A percentile compares a stretch with the other conserved stretches of the same genome.
Evolutionary conservation across 2,113 vertebrate species (phyloP).

Genomic region (Jacana jacana): DNA sequence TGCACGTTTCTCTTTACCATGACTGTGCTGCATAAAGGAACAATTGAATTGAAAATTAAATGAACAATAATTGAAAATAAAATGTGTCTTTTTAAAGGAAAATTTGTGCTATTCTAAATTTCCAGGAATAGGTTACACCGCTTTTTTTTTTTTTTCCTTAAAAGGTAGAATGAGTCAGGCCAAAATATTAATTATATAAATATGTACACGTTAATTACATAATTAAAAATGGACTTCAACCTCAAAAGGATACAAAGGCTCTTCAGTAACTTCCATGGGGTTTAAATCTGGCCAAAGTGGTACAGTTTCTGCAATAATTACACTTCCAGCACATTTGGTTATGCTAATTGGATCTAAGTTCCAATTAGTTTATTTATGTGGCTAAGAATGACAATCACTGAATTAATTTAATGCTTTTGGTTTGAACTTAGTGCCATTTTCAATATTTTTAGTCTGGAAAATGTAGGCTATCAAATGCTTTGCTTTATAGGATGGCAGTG

Average conservation of each 20-base stretch:
- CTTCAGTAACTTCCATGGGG: conserved; percentile 38
- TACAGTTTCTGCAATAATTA: conserved; percentile 64
- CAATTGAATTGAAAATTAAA: conserved; percentile 41
- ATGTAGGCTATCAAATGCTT: neutral
- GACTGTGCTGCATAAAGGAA: neutral
- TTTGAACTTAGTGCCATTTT: conserved; percentile 35
- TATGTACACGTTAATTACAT: conserved; percentile 19
- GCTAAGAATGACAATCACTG: conserved; percentile 61
- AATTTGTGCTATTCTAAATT: neutral
- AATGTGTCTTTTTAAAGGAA: neutral
- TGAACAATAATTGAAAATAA: conserved; percentile 3
- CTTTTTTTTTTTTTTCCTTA: neutral
- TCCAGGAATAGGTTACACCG: neutral
- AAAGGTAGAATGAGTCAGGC: neutral
- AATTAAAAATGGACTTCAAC: conserved; percentile 53
- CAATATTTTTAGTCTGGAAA: conserved; percentile 8
- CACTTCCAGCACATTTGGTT: conserved; percentile 58
- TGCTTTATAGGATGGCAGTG: neutral
- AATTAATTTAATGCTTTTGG: conserved; percentile 66
- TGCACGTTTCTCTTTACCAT: neutral
- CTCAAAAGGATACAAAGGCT: conserved; percentile 50
- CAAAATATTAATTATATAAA: conserved; percentile 52
- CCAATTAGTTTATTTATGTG: conserved; percentile 74
- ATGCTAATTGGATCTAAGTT: conserved; percentile 72
- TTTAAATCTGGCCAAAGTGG: conserved; percentile 53